phyloP scores from a whole-genome alignment of 2,113 vertebrate species.

The Zosterops pallidus region DNA sequence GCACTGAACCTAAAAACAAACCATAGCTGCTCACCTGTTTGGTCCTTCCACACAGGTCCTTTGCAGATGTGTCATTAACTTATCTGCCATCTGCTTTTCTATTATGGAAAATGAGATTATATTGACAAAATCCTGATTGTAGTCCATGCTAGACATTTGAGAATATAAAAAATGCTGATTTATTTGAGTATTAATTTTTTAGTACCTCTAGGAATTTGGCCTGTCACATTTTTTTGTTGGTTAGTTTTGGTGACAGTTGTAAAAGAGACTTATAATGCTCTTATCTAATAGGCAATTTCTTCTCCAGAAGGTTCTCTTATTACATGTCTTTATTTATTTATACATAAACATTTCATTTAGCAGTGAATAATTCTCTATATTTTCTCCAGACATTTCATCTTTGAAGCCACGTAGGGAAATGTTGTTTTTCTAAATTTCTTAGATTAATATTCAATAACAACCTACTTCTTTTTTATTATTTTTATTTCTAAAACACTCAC shows the following conservation, averaged over 20 bases:
- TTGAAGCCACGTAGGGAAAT: background rate
- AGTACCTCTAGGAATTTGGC: background rate
- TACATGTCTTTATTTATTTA: background rate
- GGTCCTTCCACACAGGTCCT: background rate
- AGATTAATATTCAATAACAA: background rate
- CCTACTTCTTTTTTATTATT: background rate
- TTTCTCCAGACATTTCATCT: background rate
- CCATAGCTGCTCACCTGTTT: background rate
- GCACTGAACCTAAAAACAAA: background rate
- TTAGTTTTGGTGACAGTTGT: background rate
- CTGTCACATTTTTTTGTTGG: background rate
- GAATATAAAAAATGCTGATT: background rate
- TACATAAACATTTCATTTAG: background rate
- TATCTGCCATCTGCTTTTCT: background rate
- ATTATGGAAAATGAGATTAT: background rate
- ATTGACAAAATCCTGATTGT: background rate
- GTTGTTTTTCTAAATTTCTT: background rate
- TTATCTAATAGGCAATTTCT: background rate
- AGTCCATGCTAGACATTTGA: background rate
- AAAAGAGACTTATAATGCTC: background rate
- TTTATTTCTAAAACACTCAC: background rate
- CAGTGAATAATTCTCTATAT: background rate
- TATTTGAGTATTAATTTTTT: background rate
- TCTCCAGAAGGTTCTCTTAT: background rate
- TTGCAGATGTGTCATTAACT: background rate